Conservation (phyloP, 2,888 invertebrate genomes). For the Boloria selene region DNA sequence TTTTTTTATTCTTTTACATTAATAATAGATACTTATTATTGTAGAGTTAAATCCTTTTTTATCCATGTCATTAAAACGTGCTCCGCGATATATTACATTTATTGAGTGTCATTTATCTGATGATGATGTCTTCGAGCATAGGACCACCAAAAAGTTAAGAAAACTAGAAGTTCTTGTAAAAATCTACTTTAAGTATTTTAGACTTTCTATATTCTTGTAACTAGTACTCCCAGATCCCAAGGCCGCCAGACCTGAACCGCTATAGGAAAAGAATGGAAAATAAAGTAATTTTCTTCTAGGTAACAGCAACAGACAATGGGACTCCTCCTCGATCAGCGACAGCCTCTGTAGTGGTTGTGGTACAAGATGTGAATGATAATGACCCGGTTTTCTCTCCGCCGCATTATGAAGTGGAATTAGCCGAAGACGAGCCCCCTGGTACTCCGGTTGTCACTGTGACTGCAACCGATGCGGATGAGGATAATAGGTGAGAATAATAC, state of each 20-base stretch:
- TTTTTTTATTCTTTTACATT: too few relatives aligned
- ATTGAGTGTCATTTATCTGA: too few relatives aligned
- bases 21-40: too few relatives aligned
- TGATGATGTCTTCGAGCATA: too few relatives aligned
- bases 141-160: too few relatives aligned
- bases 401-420: conserved; percentile 94
- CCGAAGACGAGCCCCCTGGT: conserved; percentile 95
- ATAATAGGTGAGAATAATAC: conserved; percentile 76
- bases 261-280: background rate
- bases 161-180: too few relatives aligned
- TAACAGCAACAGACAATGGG: conserved; percentile 93
- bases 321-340: conserved; percentile 92
- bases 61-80: background rate
- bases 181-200: too few relatives aligned
- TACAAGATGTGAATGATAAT: conserved; percentile 97
- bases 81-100: too few relatives aligned
- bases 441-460: conserved; percentile 94
- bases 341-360: conserved; percentile 92
- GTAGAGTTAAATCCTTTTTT: background rate
- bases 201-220: too few relatives aligned
- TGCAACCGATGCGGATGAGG: conserved; percentile 95
- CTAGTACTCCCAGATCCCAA: background rate
- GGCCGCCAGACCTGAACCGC: too few relatives aligned
- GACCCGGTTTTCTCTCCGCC: conserved; percentile 97
- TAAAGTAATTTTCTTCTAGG: conserved; percentile 61